Percentiles rank a stretch among this genome's conserved stretches.
phyloP scores from a whole-genome alignment of 2,797 vertebrate species.

The Xenentodon cancila region DNA sequence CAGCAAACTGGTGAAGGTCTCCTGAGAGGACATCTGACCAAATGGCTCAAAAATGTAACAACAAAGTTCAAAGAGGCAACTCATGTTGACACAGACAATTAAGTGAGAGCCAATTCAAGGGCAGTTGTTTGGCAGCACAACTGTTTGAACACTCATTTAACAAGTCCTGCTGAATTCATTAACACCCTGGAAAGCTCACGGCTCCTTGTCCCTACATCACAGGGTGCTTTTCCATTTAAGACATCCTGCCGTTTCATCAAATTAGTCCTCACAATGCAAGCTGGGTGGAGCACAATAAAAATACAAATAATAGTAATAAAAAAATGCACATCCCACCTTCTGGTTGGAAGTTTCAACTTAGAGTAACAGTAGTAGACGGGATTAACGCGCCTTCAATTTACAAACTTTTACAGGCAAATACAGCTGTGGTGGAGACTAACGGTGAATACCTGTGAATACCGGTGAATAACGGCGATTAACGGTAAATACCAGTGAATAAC shows the following conservation, averaged over 20 bases:
- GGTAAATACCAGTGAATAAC: too few relatives aligned
- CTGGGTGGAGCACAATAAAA: too few relatives aligned
- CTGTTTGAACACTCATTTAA: slow-evolving; percentile 16
- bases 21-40: not conserved
- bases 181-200: slow-evolving; percentile 5
- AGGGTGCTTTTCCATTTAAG: not conserved
- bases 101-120: slow-evolving; percentile 38
- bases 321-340: too few relatives aligned
- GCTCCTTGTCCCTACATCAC: not conserved
- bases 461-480: too few relatives aligned
- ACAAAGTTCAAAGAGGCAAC: slow-evolving; percentile 6
- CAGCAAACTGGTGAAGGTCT: slow-evolving; percentile 20
- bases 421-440: too few relatives aligned
- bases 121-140: slow-evolving; percentile 38
- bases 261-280: not conserved
- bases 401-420: too few relatives aligned
- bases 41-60: slow-evolving; percentile 16
- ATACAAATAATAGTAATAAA: too few relatives aligned
- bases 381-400: too few relatives aligned
- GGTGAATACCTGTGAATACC: too few relatives aligned
- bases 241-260: too few relatives aligned
- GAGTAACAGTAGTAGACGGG: too few relatives aligned
- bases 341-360: too few relatives aligned
- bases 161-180: slow-evolving; percentile 27
- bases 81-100: slow-evolving; percentile 44